Percentiles rank a stretch among this genome's conserved stretches.
Conservation (phyloP, 2,888 invertebrate genomes). For the Drosophila subquinaria region DNA sequence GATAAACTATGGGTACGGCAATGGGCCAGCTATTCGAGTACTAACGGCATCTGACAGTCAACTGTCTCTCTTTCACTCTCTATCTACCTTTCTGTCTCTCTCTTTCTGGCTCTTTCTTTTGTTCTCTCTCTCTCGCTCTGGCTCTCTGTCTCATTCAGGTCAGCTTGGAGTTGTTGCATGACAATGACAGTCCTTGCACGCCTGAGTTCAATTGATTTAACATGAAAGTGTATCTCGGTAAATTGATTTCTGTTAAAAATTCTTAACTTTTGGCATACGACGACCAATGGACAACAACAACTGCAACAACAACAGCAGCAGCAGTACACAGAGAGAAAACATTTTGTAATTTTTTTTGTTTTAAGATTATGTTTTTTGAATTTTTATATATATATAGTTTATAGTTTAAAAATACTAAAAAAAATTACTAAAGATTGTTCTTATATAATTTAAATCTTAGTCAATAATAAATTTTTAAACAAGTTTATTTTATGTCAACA, state of each 20-base stretch:
- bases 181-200: conserved; percentile 74
- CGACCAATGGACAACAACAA: conserved; percentile 34
- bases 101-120: neutral
- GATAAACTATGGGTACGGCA: conserved; percentile 75
- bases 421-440: no score
- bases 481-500: no score
- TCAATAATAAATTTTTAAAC: no score
- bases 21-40: conserved; percentile 43
- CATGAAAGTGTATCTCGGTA: conserved; percentile 79
- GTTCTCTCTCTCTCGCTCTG: neutral
- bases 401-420: no score
- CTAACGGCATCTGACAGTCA: conserved; percentile 66
- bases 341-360: no score
- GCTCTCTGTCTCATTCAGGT: conserved; percentile 9
- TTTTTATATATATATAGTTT: no score
- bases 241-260: conserved; percentile 76
- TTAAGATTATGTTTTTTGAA: no score
- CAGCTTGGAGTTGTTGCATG: conserved; percentile 28
- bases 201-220: conserved; percentile 80
- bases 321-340: neutral
- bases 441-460: no score
- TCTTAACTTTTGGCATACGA: conserved; percentile 56
- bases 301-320: conserved; percentile 23
- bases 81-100: neutral
- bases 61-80: conserved; percentile 5